Evolutionary conservation across 2,797 vertebrate species (phyloP), one percentile per base, ranked within the genome.

Genomic region (Sebastes diaconus): DNA sequence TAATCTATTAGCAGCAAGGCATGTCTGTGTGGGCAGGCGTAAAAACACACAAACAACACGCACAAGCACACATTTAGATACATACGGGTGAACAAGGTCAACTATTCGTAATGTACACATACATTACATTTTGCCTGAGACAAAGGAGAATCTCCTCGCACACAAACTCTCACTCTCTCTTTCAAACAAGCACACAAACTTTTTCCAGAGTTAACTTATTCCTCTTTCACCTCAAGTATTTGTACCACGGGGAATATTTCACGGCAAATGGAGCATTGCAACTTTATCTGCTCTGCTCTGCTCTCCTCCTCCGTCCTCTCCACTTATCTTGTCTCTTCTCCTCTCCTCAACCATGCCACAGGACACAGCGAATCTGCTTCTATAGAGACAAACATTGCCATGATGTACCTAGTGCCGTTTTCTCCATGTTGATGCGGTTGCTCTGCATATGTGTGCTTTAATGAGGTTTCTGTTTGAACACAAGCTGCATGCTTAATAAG

Each of bases 231-330:
- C 75, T 82, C 65, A 75, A 86, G 73, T 89, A 77, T 83, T 88
- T 85, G 65, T 74, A 86, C 88, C 89, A 87, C 52, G 16, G 80
- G 84, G 77, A 83, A 90, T 90, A 90, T 90, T 85, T 91, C 83
- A 90, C 24, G 67, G 88, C 74, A 90, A 92, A 89, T 87, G 83
- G 88, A 87, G 83, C 88, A 83, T 73, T 84, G 78, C 78, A 85
- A 77, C 88, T 90, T 87, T 86, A 88, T 91, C 88, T 86, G 73
- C 80, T 88, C 68, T 50, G 73, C 81, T 73, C 64, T 70, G 58
- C 84, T 75, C 72, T 80, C 61, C 65, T 72, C 90, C 89, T 86
- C 77, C 70, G 83, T 94, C 94, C 84, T 94, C 90, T 82, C 39
- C 52, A 79, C 86, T 92, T 89, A 88, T 92, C 88, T 88, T 66